Evolutionary conservation across 2,888 invertebrate species (phyloP).

Genomic region (Leptarthrus brevirostris): DNA sequence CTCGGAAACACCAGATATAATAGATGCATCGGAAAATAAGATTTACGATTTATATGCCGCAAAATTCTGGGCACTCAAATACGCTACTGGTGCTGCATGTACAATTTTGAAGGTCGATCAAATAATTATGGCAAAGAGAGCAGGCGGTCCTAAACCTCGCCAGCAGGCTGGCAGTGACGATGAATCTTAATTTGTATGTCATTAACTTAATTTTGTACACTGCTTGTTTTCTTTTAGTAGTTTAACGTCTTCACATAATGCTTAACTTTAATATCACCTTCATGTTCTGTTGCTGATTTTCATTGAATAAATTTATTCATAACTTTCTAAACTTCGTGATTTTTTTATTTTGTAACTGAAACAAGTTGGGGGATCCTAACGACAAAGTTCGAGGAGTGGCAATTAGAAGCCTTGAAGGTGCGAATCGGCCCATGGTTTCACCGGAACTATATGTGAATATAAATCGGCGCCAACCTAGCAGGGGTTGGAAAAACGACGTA

Average conservation of each 20-base stretch:
- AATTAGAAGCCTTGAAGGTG: no score
- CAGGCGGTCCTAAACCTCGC: conserved; percentile 92
- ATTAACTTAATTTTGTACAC: neutral
- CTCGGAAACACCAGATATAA: conserved; percentile 75
- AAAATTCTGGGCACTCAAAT: conserved; percentile 95
- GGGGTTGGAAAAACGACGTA: no score
- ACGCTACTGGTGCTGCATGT: conserved; percentile 92
- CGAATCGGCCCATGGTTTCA: no score
- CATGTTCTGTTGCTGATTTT: neutral
- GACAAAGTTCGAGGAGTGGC: no score
- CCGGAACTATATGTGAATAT: no score
- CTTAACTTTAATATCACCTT: neutral
- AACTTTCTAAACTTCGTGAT: neutral
- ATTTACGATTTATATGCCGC: conserved; percentile 86
- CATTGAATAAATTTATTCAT: neutral
- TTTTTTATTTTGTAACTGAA: no score
- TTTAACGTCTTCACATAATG: neutral
- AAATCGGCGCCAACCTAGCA: no score
- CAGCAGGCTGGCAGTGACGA: conserved; percentile 78
- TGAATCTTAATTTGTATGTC: conserved; percentile 70
- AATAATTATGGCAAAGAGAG: conserved; percentile 98
- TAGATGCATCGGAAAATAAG: conserved; percentile 81
- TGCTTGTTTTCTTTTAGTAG: neutral
- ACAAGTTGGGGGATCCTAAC: no score
- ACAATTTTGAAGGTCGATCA: conserved; percentile 95